phyloP scores from a whole-genome alignment of 2,888 invertebrate genomes.

The Synergus laeviventris region DNA sequence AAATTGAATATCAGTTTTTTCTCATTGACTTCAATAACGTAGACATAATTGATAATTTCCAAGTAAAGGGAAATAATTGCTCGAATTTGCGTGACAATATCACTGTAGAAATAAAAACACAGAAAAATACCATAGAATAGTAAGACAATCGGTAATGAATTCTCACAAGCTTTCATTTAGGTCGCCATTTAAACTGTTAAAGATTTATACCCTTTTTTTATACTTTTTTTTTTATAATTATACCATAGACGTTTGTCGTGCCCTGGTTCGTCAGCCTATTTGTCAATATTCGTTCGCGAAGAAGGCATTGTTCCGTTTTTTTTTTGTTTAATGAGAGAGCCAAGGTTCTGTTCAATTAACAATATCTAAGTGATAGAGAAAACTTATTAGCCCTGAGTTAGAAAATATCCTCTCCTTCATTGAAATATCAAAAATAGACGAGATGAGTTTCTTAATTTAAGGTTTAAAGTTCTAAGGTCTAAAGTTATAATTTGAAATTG shows the following conservation, averaged over 20 bases:
- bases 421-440: not conserved
- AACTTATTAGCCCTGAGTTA: not conserved
- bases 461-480: too few species aligned
- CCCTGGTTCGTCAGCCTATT: not conserved
- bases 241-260: not conserved
- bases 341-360: not conserved
- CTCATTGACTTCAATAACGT: not conserved
- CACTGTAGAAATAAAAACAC: not conserved
- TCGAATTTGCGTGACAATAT: not conserved
- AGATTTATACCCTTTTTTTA: not conserved
- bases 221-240: not conserved
- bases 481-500: too few species aligned
- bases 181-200: not conserved
- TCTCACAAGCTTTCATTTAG: not conserved
- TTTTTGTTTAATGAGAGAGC: slow-evolving; percentile 5
- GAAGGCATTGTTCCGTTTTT: not conserved
- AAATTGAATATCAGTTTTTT: not conserved
- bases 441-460: not conserved
- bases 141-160: not conserved
- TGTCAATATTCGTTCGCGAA: not conserved
- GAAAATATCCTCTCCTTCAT: not conserved
- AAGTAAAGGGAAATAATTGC: not conserved
- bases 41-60: not conserved
- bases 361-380: not conserved
- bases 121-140: slow-evolving; percentile 3